Evolutionary conservation across 2,888 invertebrate genomes (phyloP), one percentile per base, ranked within the genome.

Genomic region (Beris chalybata): DNA sequence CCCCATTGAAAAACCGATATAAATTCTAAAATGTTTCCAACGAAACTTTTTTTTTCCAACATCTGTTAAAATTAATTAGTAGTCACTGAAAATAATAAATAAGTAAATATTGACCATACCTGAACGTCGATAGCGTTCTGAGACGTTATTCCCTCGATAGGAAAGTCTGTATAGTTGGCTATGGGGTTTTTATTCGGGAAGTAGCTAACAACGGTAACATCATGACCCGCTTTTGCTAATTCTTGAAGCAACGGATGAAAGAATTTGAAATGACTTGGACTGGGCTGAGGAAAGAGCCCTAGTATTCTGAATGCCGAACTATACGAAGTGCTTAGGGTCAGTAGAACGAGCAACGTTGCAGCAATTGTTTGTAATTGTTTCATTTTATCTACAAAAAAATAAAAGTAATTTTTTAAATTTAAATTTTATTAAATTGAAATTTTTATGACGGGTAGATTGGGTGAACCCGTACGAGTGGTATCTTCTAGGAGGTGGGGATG

Each of bases 191-290:
- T 79, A 58, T 76, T 76, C 0, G 83, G 82, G 73, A 83, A 83
- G 70, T 81, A 79, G 70, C 81, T 80, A 3, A 83, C 74, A 69
- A 84, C 83, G 4, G 81, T 82, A 0, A 84, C 80, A 61, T 83
- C 78, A 70, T 84, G 84, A 0, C 83, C 83, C 38, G 77, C 76
- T 65, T 78, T 77, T 3, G 82, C 83, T 43, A 84, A 73, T 12
- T 78, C 81, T 15, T 78, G 75, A 73, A 84, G 75, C 6, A 84
- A 77, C 7, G 81, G 77, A 68, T 82, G 81, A 67, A 82, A 82
- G 73, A 83, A 81, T 30, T 79, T 75, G 74, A 82, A 82, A 72
- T 83, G 83, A 68, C 83, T 83, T 15, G 78, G 70, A 5, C 79
- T 81, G 4, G 79, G 79, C 74, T 80, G 78, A 2, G 83, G 82